Base-by-base conservation (phyloP, 2,797 vertebrate genomes). In the Anguilla megastoma region DNA sequence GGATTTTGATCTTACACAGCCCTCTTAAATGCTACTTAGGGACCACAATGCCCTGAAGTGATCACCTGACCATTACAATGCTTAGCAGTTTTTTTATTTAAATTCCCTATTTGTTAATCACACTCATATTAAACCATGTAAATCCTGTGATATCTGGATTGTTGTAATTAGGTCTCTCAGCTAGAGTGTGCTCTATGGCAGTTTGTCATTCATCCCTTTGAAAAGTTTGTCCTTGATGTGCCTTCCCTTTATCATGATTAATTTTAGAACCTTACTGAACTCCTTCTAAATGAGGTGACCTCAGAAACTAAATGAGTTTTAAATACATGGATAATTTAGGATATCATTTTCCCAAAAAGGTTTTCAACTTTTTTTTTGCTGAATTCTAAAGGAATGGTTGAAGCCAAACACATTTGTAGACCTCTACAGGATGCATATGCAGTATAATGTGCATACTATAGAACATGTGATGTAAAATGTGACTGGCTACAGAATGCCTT, bases 231-330 rank as follows among this genome's bases (percentile, higher is more conserved):
- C 91, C 92, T 91, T 92, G 88, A 91, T 90, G 88, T 85, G 84
- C 90, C 90, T 86, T 86, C 74, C 6, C 36, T 41, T 85, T 3
- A 14, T 48, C 66, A 87, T 90, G 92, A 93, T 94, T 94, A 95
- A 94, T 94, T 95, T 94, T 95, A 95, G 93, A 95, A 93, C 90
- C 90, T 90, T 83, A 86, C 33, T 86, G 88, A 71, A 79, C 92
- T 95, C 92, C 90, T 90, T 86, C 90, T 92, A 94, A 96, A 95
- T 69, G 89, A 95, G 95, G 95, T 94, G 94, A 93, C 93, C 94
- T 94, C 90, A 82, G 89, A 86, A 90, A 87, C 91, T 92, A 92
- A 92, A 91, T 93, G 91, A 91, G 90, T 92, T 94, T 93, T 86
- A 74, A 86, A 87, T 90, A 69, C 91, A 92, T 74, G 12, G 93